phyloP scores from a whole-genome alignment of 2,888 invertebrate genomes.

The Amblyteles armatorius region DNA sequence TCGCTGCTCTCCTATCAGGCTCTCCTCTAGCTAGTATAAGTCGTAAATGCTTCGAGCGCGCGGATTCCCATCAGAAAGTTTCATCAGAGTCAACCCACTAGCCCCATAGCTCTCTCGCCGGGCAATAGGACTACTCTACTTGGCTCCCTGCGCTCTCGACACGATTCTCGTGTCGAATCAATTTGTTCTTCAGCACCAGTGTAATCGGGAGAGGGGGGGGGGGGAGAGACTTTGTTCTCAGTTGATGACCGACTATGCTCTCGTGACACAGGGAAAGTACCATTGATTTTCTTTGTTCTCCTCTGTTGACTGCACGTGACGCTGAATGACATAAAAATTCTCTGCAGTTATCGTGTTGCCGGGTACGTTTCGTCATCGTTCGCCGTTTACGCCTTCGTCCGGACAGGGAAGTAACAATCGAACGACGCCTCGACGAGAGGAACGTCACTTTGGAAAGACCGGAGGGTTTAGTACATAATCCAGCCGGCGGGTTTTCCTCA shows the following conservation, averaged over 20 bases:
- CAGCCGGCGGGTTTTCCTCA: slow-evolving; percentile 31
- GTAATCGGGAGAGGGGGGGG: neutral
- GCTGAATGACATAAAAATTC: neutral
- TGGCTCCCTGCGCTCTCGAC: slow-evolving; percentile 27
- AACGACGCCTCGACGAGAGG: neutral
- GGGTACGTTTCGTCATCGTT: neutral
- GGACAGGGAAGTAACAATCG: slow-evolving; percentile 12
- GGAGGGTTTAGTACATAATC: neutral
- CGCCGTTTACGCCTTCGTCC: slow-evolving; percentile 9
- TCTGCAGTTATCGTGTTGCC: neutral
- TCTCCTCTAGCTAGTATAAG: slow-evolving; percentile 60
- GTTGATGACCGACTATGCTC: neutral
- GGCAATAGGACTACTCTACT: neutral
- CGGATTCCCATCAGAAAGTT: slow-evolving; percentile 50
- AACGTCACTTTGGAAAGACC: slow-evolving; percentile 24
- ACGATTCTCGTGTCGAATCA: slow-evolving; percentile 59
- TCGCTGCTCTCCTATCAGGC: slow-evolving; percentile 70
- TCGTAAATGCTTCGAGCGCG: slow-evolving; percentile 54
- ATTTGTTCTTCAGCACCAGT: slow-evolving; percentile 23
- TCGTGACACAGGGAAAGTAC: slow-evolving; percentile 31
- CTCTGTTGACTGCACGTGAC: neutral
- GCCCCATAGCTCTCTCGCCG: slow-evolving; percentile 14
- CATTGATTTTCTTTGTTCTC: slow-evolving; percentile 17
- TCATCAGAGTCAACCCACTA: slow-evolving; percentile 38
- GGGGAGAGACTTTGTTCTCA: slow-evolving; percentile 3